Evolutionary conservation across 2,888 invertebrate genomes (phyloP).

Genomic region (Biston betularia): DNA sequence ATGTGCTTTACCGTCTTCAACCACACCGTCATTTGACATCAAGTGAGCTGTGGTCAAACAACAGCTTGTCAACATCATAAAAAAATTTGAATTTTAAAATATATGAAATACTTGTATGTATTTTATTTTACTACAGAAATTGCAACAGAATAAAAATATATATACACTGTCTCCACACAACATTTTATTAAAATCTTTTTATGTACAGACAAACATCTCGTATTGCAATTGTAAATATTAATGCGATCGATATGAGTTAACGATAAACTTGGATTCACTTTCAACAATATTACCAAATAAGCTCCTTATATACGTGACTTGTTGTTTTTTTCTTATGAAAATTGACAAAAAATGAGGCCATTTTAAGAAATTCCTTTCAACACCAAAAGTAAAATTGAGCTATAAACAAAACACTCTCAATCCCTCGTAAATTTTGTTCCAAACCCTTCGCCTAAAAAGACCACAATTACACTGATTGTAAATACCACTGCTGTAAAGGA

Average conservation of each 20-base stretch:
- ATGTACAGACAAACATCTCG: too few relatives aligned
- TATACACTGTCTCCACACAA: not conserved
- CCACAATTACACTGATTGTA: constrained; percentile 38
- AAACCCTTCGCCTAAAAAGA: constrained; percentile 24
- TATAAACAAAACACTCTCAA: constrained; percentile 20
- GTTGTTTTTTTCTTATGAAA: not conserved
- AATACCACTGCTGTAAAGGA: constrained; percentile 37
- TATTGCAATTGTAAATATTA: too few relatives aligned
- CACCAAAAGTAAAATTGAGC: constrained; percentile 5
- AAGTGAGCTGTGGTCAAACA: too few relatives aligned
- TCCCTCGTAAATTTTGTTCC: constrained; percentile 25
- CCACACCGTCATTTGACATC: too few relatives aligned
- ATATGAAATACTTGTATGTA: too few relatives aligned
- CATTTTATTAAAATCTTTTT: too few relatives aligned
- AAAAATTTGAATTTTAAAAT: too few relatives aligned
- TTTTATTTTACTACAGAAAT: too few relatives aligned
- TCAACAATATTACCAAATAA: not conserved
- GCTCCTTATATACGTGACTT: not conserved
- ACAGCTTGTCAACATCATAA: not conserved
- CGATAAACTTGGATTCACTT: too few relatives aligned
- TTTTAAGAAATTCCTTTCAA: not conserved
- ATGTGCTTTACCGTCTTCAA: too few relatives aligned
- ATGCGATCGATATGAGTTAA: too few relatives aligned
- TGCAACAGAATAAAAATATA: too few relatives aligned
- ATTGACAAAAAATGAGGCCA: not conserved